Conservation (phyloP, 2,797 vertebrate genomes). For the Coregonus suidteri region DNA sequence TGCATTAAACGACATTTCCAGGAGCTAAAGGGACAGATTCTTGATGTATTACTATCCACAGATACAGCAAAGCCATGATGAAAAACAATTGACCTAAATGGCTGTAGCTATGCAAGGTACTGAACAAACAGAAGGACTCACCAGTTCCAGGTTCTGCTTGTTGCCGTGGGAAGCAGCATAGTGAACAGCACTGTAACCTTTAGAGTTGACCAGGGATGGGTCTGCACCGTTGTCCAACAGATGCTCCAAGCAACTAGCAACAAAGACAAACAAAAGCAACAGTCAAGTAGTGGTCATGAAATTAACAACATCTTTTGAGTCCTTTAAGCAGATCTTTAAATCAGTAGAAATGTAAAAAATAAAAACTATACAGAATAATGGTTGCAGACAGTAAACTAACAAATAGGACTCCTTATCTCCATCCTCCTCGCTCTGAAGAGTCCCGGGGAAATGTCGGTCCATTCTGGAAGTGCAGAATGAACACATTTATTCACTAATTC, state of each 20-base stretch:
- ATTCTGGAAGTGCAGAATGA: constrained; percentile 69
- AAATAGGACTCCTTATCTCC: constrained; percentile 92
- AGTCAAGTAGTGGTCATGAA: neutral
- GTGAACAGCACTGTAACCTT: constrained; percentile 97
- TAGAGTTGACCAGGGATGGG: constrained; percentile 90
- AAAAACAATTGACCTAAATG: neutral
- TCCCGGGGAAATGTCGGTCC: constrained; percentile 85
- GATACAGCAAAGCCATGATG: neutral
- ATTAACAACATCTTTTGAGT: neutral
- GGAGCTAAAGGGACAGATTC: constrained; percentile 74
- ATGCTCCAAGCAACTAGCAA: constrained; percentile 90
- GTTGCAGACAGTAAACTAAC: constrained; percentile 73
- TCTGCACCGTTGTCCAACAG: constrained; percentile 95
- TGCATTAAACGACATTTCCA: constrained; percentile 98
- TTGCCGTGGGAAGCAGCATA: constrained; percentile 97
- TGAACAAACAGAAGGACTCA: constrained; percentile 58
- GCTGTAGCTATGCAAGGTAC: neutral
- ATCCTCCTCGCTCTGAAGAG: constrained; percentile 84
- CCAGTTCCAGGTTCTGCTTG: constrained; percentile 95
- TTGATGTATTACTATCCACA: neutral
- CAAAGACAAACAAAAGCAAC: neutral
- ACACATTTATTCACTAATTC: neutral
- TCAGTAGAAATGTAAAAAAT: neutral
- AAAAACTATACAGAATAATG: neutral
- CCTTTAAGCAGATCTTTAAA: neutral